Conservation (phyloP, 2,113 vertebrate species). For the Salvelinus sp. region DNA sequence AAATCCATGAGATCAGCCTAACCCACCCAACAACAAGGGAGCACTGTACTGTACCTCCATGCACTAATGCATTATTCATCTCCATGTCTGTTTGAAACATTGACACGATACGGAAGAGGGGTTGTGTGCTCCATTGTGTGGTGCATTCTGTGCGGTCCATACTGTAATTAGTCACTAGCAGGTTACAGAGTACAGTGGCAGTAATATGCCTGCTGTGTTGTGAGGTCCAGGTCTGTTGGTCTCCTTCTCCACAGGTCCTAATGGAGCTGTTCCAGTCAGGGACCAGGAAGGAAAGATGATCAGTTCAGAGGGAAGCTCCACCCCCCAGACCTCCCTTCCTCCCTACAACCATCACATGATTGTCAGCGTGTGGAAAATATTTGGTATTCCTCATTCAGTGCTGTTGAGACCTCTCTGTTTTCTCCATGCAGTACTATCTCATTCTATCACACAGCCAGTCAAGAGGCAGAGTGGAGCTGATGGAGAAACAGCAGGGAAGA, state of each 20-base stretch:
- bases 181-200: slow-evolving; percentile 3
- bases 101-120: slow-evolving; percentile 18
- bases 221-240: slow-evolving; percentile 36
- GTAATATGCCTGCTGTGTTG: neutral
- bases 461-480: neutral
- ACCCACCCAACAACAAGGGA: neutral
- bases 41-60: slow-evolving; percentile 31
- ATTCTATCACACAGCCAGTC: neutral
- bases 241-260: slow-evolving; percentile 32
- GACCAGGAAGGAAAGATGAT: slow-evolving; percentile 37
- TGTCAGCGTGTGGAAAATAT: too few relatives aligned
- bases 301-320: slow-evolving; percentile 48
- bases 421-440: neutral
- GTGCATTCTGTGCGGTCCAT: neutral
- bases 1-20: neutral
- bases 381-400: neutral
- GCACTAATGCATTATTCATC: slow-evolving; percentile 31
- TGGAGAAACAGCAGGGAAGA: neutral
- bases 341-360: slow-evolving; percentile 1
- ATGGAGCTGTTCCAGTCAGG: slow-evolving; percentile 33
- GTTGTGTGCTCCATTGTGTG: slow-evolving; percentile 15
- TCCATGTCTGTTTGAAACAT: slow-evolving; percentile 38
- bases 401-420: neutral
- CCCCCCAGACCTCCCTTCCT: slow-evolving; percentile 24
- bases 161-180: neutral